phyloP scores from a whole-genome alignment of 2,113 vertebrate genomes.

The Nesoenas mayeri region DNA sequence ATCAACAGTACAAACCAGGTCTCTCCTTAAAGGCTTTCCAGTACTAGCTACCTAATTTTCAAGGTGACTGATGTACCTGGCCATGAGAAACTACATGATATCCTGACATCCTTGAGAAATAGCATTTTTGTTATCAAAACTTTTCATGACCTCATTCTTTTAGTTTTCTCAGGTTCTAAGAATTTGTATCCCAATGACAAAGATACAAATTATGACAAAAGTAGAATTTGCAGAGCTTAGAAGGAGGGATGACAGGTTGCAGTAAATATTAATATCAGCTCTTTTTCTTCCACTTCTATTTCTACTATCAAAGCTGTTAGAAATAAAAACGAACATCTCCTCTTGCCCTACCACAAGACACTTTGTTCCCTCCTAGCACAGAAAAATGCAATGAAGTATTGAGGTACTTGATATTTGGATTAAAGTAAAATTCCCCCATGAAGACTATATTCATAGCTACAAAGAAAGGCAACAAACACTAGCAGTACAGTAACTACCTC shows the following conservation, averaged over 20 bases:
- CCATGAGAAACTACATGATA: background rate
- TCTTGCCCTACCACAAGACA: background rate
- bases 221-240: background rate
- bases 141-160: background rate
- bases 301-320: background rate
- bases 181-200: background rate
- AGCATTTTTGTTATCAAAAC: background rate
- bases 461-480: background rate
- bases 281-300: background rate
- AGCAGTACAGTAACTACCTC: background rate
- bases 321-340: background rate
- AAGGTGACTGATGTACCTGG: background rate
- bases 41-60: background rate
- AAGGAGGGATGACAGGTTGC: background rate
- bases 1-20: background rate
- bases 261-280: background rate
- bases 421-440: background rate
- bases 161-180: background rate
- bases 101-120: background rate
- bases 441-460: background rate
- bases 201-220: background rate
- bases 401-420: background rate
- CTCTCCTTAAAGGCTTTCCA: background rate
- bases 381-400: background rate
- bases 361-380: background rate